Conservation (phyloP, 1,140 invertebrate genomes). For the Spodoptera litura region DNA sequence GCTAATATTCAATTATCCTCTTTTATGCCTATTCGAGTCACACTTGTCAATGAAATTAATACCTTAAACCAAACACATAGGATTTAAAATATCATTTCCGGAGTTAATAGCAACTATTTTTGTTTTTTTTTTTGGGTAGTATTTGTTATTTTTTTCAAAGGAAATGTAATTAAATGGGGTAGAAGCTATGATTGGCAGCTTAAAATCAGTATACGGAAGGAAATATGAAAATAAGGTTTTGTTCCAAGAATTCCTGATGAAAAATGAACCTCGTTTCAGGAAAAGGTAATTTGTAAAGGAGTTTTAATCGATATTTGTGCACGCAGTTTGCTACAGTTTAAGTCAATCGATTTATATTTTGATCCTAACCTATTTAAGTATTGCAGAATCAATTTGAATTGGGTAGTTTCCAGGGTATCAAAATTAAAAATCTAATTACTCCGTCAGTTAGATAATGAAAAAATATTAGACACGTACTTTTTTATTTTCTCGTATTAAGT, state of each 20-base stretch:
- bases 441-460: no score
- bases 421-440: no score
- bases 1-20: slow-evolving; percentile 58
- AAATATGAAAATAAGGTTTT: slow-evolving; percentile 2
- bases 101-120: slow-evolving; percentile 5
- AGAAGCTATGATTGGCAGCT: slow-evolving; percentile 9
- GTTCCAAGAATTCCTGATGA: neutral
- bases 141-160: slow-evolving; percentile 8
- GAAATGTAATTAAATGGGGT: slow-evolving; percentile 15
- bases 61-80: neutral
- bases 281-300: neutral
- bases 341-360: no score
- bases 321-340: no score
- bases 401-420: no score
- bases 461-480: no score
- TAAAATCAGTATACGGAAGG: neutral
- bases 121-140: neutral
- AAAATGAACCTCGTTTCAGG: neutral
- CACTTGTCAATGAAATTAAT: slow-evolving; percentile 6
- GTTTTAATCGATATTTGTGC: no score
- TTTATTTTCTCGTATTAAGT: no score
- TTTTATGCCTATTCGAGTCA: slow-evolving; percentile 40
- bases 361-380: no score
- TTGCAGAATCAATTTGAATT: no score
- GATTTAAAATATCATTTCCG: slow-evolving; percentile 18